Percentiles rank a stretch among this genome's conserved stretches.
Evolutionary conservation across 2,113 vertebrate species (phyloP).

Genomic region (Chionis minor): DNA sequence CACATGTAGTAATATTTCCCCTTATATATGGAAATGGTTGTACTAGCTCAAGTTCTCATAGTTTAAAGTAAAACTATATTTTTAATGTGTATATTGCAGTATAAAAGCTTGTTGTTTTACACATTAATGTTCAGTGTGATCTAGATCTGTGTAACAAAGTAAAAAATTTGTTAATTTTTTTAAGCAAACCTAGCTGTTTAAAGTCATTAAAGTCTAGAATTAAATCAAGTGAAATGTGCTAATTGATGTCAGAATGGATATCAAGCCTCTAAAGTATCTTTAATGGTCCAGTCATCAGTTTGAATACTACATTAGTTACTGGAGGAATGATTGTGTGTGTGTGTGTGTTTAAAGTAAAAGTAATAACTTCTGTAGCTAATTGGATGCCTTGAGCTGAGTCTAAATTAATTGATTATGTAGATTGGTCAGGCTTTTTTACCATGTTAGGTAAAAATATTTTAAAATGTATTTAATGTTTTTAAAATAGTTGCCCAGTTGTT

Average conservation of each 20-base stretch:
- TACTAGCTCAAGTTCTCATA: neutral
- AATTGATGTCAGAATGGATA: neutral
- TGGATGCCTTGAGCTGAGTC: neutral
- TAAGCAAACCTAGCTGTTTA: neutral
- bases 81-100: neutral
- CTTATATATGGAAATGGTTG: neutral
- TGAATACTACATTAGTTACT: neutral
- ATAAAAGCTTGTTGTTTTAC: neutral
- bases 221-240: neutral
- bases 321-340: neutral
- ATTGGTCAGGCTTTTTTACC: neutral
- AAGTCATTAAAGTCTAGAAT: neutral
- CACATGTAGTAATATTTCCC: neutral
- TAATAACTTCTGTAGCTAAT: neutral
- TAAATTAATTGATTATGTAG: neutral
- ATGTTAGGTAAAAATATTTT: neutral
- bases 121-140: neutral
- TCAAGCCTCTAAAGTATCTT: neutral
- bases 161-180: neutral
- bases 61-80: neutral
- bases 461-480: neutral
- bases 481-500: neutral
- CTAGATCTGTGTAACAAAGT: neutral
- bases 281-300: neutral
- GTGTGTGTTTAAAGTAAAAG: neutral